phyloP scores from a whole-genome alignment of 2,888 invertebrate species.

The Gerris lacustris region DNA sequence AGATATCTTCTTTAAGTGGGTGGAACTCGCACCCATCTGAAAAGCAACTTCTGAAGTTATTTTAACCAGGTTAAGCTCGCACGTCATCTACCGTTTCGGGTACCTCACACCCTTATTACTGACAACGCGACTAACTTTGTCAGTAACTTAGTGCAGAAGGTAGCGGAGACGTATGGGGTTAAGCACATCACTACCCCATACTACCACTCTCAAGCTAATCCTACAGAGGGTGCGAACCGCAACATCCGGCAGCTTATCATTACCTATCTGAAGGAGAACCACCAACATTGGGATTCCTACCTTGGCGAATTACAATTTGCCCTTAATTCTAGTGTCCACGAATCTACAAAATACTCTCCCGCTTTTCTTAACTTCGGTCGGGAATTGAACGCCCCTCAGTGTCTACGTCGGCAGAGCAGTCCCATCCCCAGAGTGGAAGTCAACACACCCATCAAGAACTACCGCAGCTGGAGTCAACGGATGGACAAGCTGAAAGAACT shows the following conservation, averaged over 20 bases:
- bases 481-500: slow-evolving; percentile 14
- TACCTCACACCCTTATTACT: slow-evolving; percentile 11
- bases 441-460: neutral
- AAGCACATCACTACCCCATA: slow-evolving; percentile 27
- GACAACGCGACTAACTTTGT: slow-evolving; percentile 18
- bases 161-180: slow-evolving; percentile 24
- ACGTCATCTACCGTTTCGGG: slow-evolving; percentile 15
- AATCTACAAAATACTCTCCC: slow-evolving; percentile 28
- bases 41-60: slow-evolving; percentile 25
- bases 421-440: neutral
- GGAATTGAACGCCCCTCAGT: neutral
- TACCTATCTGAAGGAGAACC: slow-evolving; percentile 30
- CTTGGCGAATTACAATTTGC: slow-evolving; percentile 28
- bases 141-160: slow-evolving; percentile 4
- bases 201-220: slow-evolving; percentile 34
- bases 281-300: slow-evolving; percentile 30
- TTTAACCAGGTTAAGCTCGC: slow-evolving; percentile 1
- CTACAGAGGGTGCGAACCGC: slow-evolving; percentile 33
- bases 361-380: slow-evolving; percentile 24
- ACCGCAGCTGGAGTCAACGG: slow-evolving; percentile 5
- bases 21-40: slow-evolving; percentile 26
- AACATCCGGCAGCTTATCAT: slow-evolving; percentile 34
- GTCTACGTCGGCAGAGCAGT: neutral
- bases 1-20: slow-evolving; percentile 31
- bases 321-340: slow-evolving; percentile 26